Conservation (phyloP, 2,797 vertebrate species). For the Pangasius sanitwongsei region DNA sequence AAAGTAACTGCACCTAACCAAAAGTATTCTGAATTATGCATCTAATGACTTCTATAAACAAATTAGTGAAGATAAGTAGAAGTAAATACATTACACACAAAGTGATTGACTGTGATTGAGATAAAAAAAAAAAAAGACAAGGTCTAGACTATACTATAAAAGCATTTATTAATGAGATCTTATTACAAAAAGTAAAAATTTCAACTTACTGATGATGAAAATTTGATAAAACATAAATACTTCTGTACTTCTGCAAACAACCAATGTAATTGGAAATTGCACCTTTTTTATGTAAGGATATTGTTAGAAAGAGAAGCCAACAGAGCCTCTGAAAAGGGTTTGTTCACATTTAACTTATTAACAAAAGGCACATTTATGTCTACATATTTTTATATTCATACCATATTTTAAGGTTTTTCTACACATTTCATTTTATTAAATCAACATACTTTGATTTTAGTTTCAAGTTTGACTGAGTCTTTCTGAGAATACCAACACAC, state of each 20-base stretch:
- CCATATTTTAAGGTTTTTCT: not conserved
- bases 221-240: not conserved
- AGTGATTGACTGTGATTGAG: not conserved
- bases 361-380: not conserved
- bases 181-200: not conserved
- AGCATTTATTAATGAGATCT: not conserved
- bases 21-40: not conserved
- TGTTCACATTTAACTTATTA: not conserved
- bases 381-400: not conserved
- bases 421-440: not conserved
- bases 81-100: not conserved
- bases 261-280: not conserved
- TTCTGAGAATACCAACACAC: not conserved
- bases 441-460: not conserved
- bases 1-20: not conserved
- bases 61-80: not conserved
- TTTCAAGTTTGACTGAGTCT: not conserved
- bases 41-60: not conserved
- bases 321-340: not conserved
- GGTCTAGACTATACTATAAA: not conserved
- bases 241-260: not conserved
- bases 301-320: not conserved
- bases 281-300: not conserved
- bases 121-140: not conserved
- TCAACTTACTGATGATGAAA: not conserved